Evolutionary conservation across 2,797 vertebrate genomes (phyloP).

Genomic region (Phoebastria nigripes): DNA sequence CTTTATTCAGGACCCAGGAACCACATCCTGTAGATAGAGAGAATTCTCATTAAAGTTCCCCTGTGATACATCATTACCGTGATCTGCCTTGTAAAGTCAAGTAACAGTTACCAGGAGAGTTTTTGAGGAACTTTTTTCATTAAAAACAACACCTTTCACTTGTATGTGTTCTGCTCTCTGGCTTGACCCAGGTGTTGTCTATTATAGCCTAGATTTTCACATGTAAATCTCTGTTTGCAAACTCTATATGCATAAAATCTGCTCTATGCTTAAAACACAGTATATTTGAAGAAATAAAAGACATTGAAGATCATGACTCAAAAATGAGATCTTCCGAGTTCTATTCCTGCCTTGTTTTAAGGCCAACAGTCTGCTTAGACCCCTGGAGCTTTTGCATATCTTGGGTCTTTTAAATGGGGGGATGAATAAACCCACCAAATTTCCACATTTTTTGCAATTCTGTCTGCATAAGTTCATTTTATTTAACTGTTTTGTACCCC

Average conservation of each 20-base stretch:
- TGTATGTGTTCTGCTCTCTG: neutral
- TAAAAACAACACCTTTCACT: neutral
- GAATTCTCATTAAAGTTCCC: neutral
- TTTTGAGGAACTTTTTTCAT: neutral
- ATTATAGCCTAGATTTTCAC: neutral
- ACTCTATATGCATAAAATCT: neutral
- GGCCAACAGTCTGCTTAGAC: neutral
- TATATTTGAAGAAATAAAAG: neutral
- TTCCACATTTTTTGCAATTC: neutral
- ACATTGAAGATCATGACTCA: neutral
- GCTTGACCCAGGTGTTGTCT: neutral
- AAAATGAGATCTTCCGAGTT: conserved; percentile 4
- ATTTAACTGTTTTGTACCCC: neutral
- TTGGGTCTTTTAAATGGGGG: neutral
- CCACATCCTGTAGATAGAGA: neutral
- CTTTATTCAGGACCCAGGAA: neutral
- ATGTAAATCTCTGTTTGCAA: neutral
- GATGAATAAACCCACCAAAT: conserved; percentile 7
- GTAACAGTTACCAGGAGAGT: neutral
- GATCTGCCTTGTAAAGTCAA: neutral
- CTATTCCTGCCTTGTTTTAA: neutral
- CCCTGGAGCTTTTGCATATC: neutral
- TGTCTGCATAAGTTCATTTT: neutral
- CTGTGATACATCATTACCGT: neutral
- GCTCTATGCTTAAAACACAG: neutral